Evolutionary conservation across 2,113 vertebrate species (phyloP).

Genomic region (Strigops habroptila): DNA sequence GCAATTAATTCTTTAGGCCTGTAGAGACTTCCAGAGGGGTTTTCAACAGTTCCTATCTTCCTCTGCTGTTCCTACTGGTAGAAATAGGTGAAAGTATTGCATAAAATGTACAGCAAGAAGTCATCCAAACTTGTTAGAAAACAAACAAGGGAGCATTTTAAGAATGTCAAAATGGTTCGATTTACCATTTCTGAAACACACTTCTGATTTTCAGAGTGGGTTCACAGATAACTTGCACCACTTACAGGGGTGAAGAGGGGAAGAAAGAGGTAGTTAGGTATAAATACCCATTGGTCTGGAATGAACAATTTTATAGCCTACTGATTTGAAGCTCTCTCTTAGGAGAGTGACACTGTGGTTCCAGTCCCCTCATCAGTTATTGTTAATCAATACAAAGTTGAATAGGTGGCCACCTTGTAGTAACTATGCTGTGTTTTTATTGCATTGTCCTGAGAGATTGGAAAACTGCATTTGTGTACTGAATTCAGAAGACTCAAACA

Average conservation of each 20-base stretch:
- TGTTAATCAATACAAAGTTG: neutral
- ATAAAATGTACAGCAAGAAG: neutral
- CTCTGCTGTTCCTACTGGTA: neutral
- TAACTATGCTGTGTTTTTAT: neutral
- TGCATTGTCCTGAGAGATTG: neutral
- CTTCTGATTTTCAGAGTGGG: neutral
- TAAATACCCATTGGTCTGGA: neutral
- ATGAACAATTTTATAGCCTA: neutral
- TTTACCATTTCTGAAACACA: neutral
- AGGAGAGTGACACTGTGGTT: neutral
- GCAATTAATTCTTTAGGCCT: neutral
- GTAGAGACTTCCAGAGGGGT: neutral
- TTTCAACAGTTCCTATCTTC: neutral
- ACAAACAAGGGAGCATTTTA: neutral
- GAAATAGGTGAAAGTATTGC: neutral
- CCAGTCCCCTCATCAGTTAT: neutral
- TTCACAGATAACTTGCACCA: neutral
- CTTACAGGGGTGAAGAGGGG: fast-evolving
- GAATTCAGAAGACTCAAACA: neutral
- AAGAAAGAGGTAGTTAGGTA: neutral
- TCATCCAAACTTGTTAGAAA: neutral
- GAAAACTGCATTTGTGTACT: neutral
- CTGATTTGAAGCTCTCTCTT: neutral
- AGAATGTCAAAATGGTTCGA: neutral
- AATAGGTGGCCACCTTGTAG: neutral